Base-by-base conservation (phyloP, 2,888 invertebrate genomes). In the Syrista parreyssii region DNA sequence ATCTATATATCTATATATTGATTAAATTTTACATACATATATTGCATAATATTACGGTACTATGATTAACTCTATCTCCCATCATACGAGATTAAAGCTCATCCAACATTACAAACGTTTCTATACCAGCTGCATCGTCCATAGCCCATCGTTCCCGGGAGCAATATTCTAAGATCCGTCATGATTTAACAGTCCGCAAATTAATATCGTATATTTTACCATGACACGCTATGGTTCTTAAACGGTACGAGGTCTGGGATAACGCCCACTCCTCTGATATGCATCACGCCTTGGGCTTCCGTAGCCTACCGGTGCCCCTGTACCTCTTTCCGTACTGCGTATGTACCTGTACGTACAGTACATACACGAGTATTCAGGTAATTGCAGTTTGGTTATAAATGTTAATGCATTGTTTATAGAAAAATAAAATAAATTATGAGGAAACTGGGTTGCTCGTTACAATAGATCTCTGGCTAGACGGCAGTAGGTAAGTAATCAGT, bases 241-340 rank as follows among this genome's bases (percentile, higher is more conserved):
- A 55, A 55, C 23, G 55, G 55, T 55, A 55, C 55, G 55, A 23
- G 23, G 55, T 55, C 23, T 55, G 55, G 55, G 55, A 55, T 55
- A 72, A 83, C 83, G 83, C 83, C 83, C 81, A 83, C 82, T 77
- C 73, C 76, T 77, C 74, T 72, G 82, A 84, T 82, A 84, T 81
- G 77, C 81, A 82, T 84, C 83, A 78, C 35, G 75, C 81, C 78
- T 75, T 76, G 76, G 82, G 82, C 80, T 82, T 81, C 81, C 79
- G 82, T 23, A 77, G 80, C 82, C 80, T 81, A 78, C 82, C 80
- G 79, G 78, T 82, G 82, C 83, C 83, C 77, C 83, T 78, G 83
- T 82, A 79, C 81, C 80, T 79, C 79, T 80, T 76, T 73, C 74
- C 40, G 55, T 74, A 40, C 72, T 76, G 36, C 69, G 78, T 76